Evolutionary conservation across 1,140 invertebrate genomes (phyloP).

Genomic region (Cardiocondyla obscurior): DNA sequence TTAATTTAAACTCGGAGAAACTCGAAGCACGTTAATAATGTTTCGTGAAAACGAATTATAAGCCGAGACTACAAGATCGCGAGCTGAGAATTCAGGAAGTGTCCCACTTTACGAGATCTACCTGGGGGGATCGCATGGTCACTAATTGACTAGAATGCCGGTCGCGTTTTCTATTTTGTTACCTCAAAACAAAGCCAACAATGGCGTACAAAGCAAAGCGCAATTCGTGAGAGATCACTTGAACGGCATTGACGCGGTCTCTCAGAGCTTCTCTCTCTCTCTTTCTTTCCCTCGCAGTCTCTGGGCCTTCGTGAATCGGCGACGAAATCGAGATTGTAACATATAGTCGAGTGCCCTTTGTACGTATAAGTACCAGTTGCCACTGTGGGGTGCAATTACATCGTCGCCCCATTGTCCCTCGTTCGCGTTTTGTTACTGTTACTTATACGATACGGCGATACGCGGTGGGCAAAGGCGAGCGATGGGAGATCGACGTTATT

Average conservation of each 20-base stretch:
- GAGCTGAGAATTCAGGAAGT: not conserved
- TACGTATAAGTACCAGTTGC: slow-evolving; percentile 51
- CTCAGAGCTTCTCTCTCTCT: not conserved
- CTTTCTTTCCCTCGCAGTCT: slow-evolving; percentile 36
- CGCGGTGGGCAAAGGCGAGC: not conserved
- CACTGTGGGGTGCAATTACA: slow-evolving; percentile 79
- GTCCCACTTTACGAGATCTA: not conserved
- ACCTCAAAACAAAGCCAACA: slow-evolving; percentile 83
- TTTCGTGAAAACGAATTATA: not conserved
- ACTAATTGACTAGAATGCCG: slow-evolving; percentile 82
- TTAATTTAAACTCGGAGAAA: not conserved
- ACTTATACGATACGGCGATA: slow-evolving; percentile 38
- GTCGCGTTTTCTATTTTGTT: slow-evolving; percentile 83
- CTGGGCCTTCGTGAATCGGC: slow-evolving; percentile 71
- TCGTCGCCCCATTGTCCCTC: slow-evolving; percentile 71
- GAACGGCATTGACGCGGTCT: slow-evolving; percentile 45
- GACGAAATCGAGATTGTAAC: slow-evolving; percentile 82
- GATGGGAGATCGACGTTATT: slow-evolving; percentile 48
- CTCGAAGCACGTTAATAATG: not conserved
- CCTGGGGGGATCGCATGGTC: slow-evolving; percentile 43
- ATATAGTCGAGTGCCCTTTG: slow-evolving; percentile 80
- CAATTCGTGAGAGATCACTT: slow-evolving; percentile 77
- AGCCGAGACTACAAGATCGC: not conserved
- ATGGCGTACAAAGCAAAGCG: slow-evolving; percentile 68
- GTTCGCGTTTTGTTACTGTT: slow-evolving; percentile 83